Evolutionary conservation across 1,140 invertebrate genomes (phyloP), one percentile per base, ranked within the genome.

Genomic region (Neodiprion virginianus): DNA sequence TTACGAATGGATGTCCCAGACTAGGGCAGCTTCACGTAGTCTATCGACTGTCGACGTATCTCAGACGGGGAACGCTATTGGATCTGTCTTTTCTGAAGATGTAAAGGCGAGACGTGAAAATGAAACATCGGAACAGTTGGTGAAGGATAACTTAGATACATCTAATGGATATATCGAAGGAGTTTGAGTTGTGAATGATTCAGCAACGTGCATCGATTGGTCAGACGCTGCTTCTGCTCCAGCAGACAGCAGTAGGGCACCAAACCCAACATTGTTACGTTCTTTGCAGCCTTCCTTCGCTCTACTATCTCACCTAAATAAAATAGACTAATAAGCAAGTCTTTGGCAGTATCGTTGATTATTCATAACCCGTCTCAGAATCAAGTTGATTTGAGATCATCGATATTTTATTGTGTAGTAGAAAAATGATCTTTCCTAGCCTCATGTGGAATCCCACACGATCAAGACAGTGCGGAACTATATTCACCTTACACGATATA

Each of bases 121-220:
- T 61, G n/a, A 61, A 61, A 61, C n/a, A 61, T 61, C 53, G 28
- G 28, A 40, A 61, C n/a, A 61, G 11, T 61, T 61, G 53, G 53
- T 14, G n/a, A 61, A 61, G n/a, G 53, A 61, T 61, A 17, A 61
- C 11, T 61, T 8, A 12, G 8, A 0, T 8, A 61, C 11, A 14
- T 5, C 11, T 17, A 61, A 8, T 61, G 53, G 53, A 17, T 61
- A 61, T 61, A 12, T 17, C 11, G 11, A 4, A 40, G 28, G 53
- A 61, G 53, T 61, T 61, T 61, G 53, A 61, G 53, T 61, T 61
- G 8, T 61, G 53, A 61, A 61, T 61, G 53, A 61, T 61, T 61
- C 53, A 61, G 53, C 8, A 17, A 61, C 53, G 53, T 0, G 53
- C 7, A 61, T 61, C 53, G 53, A 61, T 61, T 61, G n/a, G 11